Conservation (phyloP, 2,113 vertebrate species). For the Willisornis vidua region DNA sequence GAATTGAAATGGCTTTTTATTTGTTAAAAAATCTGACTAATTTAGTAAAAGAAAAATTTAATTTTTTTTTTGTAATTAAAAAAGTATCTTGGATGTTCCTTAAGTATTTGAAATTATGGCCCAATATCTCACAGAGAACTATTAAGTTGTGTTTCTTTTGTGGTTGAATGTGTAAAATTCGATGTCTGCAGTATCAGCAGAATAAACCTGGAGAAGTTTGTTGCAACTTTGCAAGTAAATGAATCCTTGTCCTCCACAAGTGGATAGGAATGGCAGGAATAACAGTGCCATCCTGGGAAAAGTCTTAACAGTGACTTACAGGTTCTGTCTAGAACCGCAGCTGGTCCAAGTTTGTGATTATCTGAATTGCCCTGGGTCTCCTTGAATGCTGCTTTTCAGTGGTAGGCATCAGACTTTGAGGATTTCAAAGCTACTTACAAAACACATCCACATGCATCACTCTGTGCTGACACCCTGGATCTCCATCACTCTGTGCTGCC, state of each 20-base stretch:
- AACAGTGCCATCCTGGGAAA: neutral
- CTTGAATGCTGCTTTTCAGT: neutral
- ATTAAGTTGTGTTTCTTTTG: neutral
- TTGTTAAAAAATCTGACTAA: neutral
- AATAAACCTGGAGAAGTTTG: neutral
- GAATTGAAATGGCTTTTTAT: neutral
- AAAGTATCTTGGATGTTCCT: neutral
- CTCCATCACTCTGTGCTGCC: constrained; percentile 10
- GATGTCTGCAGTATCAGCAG: neutral
- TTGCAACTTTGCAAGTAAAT: neutral
- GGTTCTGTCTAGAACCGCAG: neutral
- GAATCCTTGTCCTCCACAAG: neutral
- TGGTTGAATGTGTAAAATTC: neutral
- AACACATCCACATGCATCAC: neutral
- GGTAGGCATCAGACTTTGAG: neutral
- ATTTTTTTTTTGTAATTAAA: neutral
- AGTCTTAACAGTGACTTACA: neutral
- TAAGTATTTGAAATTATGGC: neutral
- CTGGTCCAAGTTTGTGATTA: neutral
- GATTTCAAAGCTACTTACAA: neutral
- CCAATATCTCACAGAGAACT: neutral
- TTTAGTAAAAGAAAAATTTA: neutral
- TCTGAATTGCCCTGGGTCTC: neutral
- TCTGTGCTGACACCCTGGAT: neutral
- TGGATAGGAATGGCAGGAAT: neutral